These are phyloP conservation scores for Brachypteracias leptosomus DNA, from an alignment of 2,113 vertebrate genomes.

Conservation along the genomic window DNA sequence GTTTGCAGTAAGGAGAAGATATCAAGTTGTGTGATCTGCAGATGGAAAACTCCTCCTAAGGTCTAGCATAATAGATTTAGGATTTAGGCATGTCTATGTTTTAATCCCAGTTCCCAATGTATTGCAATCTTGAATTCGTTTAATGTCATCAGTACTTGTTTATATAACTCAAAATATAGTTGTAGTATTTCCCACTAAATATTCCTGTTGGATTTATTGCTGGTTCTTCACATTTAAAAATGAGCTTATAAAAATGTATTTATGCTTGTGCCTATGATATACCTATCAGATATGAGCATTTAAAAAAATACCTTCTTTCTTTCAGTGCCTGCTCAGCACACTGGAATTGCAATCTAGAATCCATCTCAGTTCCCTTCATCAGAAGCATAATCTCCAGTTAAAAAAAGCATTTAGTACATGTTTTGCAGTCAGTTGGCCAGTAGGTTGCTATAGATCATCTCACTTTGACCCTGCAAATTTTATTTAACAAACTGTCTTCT, in stretches of 20 bases:
- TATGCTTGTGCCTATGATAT: not conserved
- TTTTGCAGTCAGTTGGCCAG: not conserved
- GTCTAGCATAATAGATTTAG: not conserved
- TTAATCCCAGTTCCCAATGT: not conserved
- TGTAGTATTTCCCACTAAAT: not conserved
- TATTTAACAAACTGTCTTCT: not conserved
- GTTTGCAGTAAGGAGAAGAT: not conserved
- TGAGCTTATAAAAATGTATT: not conserved
- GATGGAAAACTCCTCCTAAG: not conserved
- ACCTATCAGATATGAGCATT: not conserved
- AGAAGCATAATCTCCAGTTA: not conserved
- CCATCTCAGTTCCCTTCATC: not conserved
- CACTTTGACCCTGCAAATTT: not conserved
- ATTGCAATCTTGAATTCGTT: not conserved
- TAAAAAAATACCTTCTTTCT: not conserved
- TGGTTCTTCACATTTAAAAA: not conserved
- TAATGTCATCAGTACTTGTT: not conserved
- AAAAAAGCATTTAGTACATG: not conserved
- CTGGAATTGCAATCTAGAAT: not conserved
- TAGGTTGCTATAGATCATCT: not conserved
- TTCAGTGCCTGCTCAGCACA: not conserved
- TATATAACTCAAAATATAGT: not conserved
- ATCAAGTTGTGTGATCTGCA: not conserved
- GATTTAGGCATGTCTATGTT: not conserved
- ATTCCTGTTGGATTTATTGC: not conserved